Conservation (phyloP, 30 jellyfish, hydroid and myxozoan species). For the Mastigias papua region DNA sequence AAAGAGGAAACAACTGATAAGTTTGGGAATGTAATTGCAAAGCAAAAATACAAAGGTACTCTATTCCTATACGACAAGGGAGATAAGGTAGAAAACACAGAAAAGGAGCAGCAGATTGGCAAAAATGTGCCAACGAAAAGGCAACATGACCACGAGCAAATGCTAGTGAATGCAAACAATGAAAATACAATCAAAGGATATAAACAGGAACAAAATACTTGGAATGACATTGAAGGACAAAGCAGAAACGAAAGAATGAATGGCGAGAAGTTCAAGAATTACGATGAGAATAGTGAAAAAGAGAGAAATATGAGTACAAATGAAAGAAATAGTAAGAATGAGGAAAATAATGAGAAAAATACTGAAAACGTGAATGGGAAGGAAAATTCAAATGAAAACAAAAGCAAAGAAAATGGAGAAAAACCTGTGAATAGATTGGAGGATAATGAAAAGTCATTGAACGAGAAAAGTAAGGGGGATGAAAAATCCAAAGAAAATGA, state of each 20-base stretch:
- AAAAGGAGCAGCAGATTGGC: not conserved
- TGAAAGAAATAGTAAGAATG: not conserved
- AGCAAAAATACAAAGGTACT: slow-evolving; percentile 66
- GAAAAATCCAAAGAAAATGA: not conserved
- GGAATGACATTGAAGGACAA: not conserved
- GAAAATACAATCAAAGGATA: not conserved
- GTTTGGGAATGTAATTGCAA: slow-evolving; percentile 47
- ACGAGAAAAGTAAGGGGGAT: not conserved
- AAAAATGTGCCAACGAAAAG: not conserved
- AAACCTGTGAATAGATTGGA: not conserved
- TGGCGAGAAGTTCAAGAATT: not conserved
- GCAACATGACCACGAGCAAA: not conserved
- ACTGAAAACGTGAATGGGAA: not conserved
- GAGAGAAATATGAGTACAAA: not conserved
- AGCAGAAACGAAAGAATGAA: not conserved
- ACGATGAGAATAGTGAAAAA: not conserved
- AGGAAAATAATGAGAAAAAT: not conserved
- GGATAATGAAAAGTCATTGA: slow-evolving; percentile 1
- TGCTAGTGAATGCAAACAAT: not conserved
- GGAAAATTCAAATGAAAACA: not conserved
- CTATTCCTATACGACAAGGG: slow-evolving; percentile 44
- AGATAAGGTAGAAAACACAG: not conserved
- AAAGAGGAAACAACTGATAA: slow-evolving; percentile 41
- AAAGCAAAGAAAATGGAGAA: slow-evolving; percentile 1
- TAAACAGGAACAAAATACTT: not conserved